Base-by-base conservation (phyloP, 1,140 invertebrate genomes). In the Trichonephila clavata region DNA sequence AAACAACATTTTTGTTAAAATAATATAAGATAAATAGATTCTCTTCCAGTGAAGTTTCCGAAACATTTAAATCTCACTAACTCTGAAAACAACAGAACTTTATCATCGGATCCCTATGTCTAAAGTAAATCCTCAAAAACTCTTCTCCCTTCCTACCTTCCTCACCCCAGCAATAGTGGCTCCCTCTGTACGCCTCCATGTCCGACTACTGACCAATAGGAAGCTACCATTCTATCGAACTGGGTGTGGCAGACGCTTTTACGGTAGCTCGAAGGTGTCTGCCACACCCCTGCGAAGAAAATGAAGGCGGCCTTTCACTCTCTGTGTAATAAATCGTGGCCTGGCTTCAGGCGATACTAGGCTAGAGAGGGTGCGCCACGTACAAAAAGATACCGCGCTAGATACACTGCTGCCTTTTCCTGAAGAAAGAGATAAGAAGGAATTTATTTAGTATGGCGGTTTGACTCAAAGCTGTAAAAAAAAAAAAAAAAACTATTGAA, bases 221-320 rank as follows among this genome's bases (percentile, higher is more conserved):
- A 86, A 86, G 57, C 91, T 20, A 59, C 91, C 91, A 92, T 92
- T 92, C 20, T 60, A 14, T 8, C n/a, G 60, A 24, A 86, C 65
- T 92, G 91, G 91, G 91, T 92, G 91, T 92, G 91, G 91, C 91
- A 90, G 57, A 77, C 59, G 24, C 59, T 21, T 86, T 86, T 32
- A 61, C 83, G 65, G 83, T 86, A 92, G 83, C 91, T 77, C 18
- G 63, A 86, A 92, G 63, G 91, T 86, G 91, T 92, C 91, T 92
- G 91, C 65, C 63, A 60, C 91, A 92, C 91, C 91, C 91, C 83
- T 86, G 6, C 81, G 14, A 39, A 77, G 80, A 86, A 92, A 92
- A 92, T 92, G 91, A 92, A 92, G 91, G 91, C 91, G 91, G 91
- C 91, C 91, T 14, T 80, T 86, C 27, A n/a, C 27, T 84, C 43